phyloP scores from a whole-genome alignment of 2,113 vertebrate species.

The Podiceps cristatus region DNA sequence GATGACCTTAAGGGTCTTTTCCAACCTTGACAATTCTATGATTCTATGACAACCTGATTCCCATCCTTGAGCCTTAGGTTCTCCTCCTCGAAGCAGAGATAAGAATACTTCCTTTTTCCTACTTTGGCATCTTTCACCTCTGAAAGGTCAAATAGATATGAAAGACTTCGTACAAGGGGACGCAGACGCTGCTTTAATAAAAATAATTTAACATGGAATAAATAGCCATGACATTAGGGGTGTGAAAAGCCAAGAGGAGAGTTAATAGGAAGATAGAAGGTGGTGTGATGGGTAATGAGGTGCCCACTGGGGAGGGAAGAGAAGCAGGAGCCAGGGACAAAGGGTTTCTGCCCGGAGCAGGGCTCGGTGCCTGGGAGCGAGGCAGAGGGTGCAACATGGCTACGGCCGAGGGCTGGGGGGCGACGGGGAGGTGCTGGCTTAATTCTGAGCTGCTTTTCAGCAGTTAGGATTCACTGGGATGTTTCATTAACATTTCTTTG shows the following conservation, averaged over 20 bases:
- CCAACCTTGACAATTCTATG: too few relatives aligned
- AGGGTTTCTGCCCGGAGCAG: not conserved
- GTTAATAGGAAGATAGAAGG: not conserved
- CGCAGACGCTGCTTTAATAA: not conserved
- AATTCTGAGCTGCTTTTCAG: not conserved
- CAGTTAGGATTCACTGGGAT: not conserved
- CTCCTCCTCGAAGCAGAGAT: not conserved
- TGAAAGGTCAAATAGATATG: accelerated
- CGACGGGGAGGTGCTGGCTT: not conserved
- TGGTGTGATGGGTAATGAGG: not conserved
- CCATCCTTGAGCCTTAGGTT: accelerated
- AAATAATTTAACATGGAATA: not conserved
- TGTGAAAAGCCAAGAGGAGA: not conserved
- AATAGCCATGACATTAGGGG: not conserved
- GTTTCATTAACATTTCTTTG: not conserved
- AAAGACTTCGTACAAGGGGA: not conserved
- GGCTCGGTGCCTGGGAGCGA: not conserved
- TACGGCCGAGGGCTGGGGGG: not conserved
- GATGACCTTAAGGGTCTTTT: too few relatives aligned
- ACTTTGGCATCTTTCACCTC: not conserved
- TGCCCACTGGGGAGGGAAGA: not conserved
- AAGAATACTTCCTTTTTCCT: not conserved
- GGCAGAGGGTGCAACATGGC: not conserved
- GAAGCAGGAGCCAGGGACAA: not conserved
- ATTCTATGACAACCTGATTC: accelerated